A percentile compares a stretch with the other conserved stretches of the same genome.
phyloP scores from a whole-genome alignment of 2,888 invertebrate species.

The Morpho helenor region DNA sequence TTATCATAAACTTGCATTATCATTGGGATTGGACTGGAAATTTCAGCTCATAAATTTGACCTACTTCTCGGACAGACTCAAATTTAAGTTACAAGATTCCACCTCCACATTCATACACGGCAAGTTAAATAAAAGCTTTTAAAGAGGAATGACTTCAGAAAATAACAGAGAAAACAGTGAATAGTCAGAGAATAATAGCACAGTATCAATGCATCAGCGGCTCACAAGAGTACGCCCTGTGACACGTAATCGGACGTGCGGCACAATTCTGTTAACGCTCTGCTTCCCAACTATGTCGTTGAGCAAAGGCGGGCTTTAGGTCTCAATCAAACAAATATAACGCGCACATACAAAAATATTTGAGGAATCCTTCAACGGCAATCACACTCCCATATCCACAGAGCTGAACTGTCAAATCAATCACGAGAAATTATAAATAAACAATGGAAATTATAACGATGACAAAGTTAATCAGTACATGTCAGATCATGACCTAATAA shows the following conservation, averaged over 20 bases:
- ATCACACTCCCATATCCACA: not conserved
- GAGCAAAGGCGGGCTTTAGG: constrained; percentile 11
- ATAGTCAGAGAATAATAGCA: not conserved
- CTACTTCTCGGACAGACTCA: too few relatives aligned
- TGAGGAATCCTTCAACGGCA: too few relatives aligned
- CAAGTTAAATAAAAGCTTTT: too few relatives aligned
- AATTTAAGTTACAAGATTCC: too few relatives aligned
- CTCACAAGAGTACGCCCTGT: constrained; percentile 9
- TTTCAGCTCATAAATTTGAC: too few relatives aligned
- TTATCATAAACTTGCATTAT: too few relatives aligned
- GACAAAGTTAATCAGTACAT: too few relatives aligned
- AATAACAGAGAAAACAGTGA: too few relatives aligned
- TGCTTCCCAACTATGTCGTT: constrained; percentile 20
- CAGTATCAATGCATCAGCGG: constrained; percentile 9
- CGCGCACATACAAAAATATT: not conserved
- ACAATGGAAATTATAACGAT: not conserved
- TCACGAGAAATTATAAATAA: not conserved
- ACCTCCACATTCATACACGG: too few relatives aligned
- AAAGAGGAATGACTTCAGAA: too few relatives aligned
- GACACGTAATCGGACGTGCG: constrained; percentile 21
- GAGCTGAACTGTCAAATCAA: not conserved
- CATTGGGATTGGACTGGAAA: too few relatives aligned
- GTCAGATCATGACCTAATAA: too few relatives aligned
- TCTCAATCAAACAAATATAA: constrained; percentile 8
- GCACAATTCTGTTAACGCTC: constrained; percentile 24